Percentiles rank a stretch among this genome's conserved stretches.
These are phyloP conservation scores for Conistra vaccinii DNA, from an alignment of 2,888 invertebrate species.

Conservation along the genomic window DNA sequence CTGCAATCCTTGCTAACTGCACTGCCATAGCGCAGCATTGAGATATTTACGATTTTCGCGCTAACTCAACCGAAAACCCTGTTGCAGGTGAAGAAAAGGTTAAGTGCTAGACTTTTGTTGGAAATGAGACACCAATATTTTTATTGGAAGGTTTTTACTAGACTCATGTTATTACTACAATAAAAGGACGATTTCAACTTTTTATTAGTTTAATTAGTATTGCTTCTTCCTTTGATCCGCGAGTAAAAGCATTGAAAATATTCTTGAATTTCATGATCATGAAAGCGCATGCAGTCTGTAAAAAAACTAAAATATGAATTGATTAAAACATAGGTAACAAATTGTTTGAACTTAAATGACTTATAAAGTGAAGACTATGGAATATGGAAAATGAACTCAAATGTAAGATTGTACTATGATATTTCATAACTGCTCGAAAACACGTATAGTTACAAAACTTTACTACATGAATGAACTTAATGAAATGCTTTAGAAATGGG, in stretches of 20 bases:
- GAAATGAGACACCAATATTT: background rate
- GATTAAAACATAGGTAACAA: slow-evolving; percentile 19
- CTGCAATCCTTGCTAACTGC: slow-evolving; percentile 83
- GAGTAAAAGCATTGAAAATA: background rate
- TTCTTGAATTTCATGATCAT: slow-evolving; percentile 36
- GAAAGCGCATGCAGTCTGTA: slow-evolving; percentile 56
- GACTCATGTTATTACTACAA: slow-evolving; percentile 8
- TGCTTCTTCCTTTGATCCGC: background rate
- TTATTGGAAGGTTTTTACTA: background rate
- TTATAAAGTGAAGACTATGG: background rate
- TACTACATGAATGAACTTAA: slow-evolving; percentile 46
- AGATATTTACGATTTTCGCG: slow-evolving; percentile 79
- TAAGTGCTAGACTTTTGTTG: slow-evolving; percentile 16
- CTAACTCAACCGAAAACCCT: slow-evolving; percentile 68
- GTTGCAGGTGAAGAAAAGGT: slow-evolving; percentile 64
- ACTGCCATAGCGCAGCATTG: slow-evolving; percentile 66
- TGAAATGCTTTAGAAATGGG: slow-evolving; percentile 49
- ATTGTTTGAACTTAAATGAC: slow-evolving; percentile 20
- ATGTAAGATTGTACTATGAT: background rate
- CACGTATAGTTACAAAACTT: background rate
- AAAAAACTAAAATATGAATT: slow-evolving; percentile 46
- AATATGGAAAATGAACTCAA: background rate
- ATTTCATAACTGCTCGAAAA: slow-evolving; percentile 5
- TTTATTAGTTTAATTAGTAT: background rate
- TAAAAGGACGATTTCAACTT: slow-evolving; percentile 27